These are phyloP conservation scores for Limenitis camilla DNA, from an alignment of 2,888 invertebrate species.

Conservation along the genomic window DNA sequence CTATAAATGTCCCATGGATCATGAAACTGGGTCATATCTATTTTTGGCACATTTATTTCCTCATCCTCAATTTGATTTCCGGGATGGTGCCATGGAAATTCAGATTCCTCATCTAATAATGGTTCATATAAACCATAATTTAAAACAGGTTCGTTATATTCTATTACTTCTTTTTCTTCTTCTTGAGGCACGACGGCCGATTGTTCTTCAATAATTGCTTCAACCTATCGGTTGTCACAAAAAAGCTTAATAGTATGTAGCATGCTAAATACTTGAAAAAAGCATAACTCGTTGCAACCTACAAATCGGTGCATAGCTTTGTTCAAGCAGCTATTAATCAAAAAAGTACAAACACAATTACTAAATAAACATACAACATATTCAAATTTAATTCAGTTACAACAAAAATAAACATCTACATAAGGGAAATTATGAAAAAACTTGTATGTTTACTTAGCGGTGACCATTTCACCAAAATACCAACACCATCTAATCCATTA, in stretches of 20 bases:
- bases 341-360: constrained; percentile 30
- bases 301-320: constrained; percentile 52
- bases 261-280: constrained; percentile 61
- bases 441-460: constrained; percentile 58
- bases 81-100: constrained; percentile 67
- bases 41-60: constrained; percentile 31
- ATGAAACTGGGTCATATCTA: constrained; percentile 49
- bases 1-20: constrained; percentile 87
- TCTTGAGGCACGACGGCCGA: constrained; percentile 31
- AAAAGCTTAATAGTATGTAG: constrained; percentile 61
- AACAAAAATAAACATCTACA: constrained; percentile 2
- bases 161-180: constrained; percentile 41
- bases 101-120: constrained; percentile 54
- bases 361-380: constrained; percentile 55
- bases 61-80: constrained; percentile 38
- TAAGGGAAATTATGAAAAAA: neutral
- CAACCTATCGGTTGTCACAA: constrained; percentile 62
- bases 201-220: constrained; percentile 45
- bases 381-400: neutral
- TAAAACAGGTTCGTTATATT: constrained; percentile 29
- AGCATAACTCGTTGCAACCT: constrained; percentile 47
- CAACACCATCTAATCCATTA: constrained; percentile 62
- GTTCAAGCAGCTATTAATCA: constrained; percentile 55
- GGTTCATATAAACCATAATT: constrained; percentile 45
- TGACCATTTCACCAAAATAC: constrained; percentile 70